Evolutionary conservation across 2,113 vertebrate species (phyloP).

Genomic region (Muntiacus reevesi): DNA sequence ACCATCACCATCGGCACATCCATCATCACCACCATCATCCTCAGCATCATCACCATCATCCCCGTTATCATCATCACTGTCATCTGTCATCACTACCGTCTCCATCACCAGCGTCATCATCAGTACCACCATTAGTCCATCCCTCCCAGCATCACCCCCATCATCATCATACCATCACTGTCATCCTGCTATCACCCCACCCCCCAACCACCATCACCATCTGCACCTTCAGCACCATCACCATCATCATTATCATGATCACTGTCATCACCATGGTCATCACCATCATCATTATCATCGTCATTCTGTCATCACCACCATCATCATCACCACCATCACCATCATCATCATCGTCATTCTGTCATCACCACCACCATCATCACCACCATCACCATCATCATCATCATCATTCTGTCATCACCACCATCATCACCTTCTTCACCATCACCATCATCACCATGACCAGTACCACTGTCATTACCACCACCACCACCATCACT

Average conservation of each 20-base stretch:
- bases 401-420: accelerated
- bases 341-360: too few species aligned
- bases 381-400: too few species aligned
- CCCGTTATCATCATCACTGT: accelerated
- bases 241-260: accelerated
- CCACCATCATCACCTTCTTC: accelerated
- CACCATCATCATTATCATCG: accelerated
- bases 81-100: background rate
- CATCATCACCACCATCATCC: too few species aligned
- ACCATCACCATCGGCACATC: too few species aligned
- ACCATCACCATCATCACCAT: background rate
- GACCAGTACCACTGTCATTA: background rate
- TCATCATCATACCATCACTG: too few species aligned
- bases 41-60: accelerated
- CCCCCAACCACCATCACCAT: too few species aligned
- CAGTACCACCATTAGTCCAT: too few species aligned
- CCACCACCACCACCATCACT: background rate
- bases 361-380: background rate
- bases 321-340: too few species aligned
- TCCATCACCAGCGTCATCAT: too few species aligned
- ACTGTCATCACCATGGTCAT: background rate
- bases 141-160: too few species aligned
- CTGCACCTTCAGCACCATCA: too few species aligned
- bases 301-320: accelerated
- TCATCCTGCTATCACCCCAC: too few species aligned